A percentile compares a stretch with the other conserved stretches of the same genome.
These are phyloP conservation scores for Suillia variegata DNA, from an alignment of 2,888 invertebrate genomes.

Conservation along the genomic window DNA sequence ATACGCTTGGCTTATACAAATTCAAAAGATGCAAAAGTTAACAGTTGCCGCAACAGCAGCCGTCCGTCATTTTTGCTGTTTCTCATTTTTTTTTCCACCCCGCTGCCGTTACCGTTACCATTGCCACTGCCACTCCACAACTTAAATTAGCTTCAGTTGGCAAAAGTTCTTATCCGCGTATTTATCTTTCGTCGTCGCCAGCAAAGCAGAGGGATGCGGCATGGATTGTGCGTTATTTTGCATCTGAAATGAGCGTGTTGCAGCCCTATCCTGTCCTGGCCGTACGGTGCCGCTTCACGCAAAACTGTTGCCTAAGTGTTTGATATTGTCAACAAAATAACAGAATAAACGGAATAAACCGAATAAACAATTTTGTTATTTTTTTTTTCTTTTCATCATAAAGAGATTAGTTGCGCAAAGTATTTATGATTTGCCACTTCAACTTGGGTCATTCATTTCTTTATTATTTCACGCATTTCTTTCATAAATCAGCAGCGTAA, in stretches of 20 bases:
- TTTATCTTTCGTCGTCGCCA: conserved; percentile 40
- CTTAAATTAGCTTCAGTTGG: conserved; percentile 45
- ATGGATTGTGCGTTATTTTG: conserved; percentile 29
- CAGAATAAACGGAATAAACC: too few relatives aligned
- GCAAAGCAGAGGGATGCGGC: conserved; percentile 3
- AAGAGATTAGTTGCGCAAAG: conserved; percentile 48
- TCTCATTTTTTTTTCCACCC: too few relatives aligned
- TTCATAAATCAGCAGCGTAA: conserved; percentile 17
- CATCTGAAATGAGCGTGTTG: conserved; percentile 45
- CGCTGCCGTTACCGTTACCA: conserved; percentile 23
- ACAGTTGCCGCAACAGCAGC: conserved; percentile 35
- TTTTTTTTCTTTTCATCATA: conserved; percentile 51
- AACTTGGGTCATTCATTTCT: conserved; percentile 8
- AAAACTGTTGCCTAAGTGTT: conserved; percentile 28
- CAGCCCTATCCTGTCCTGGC: conserved; percentile 16
- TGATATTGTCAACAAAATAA: conserved; percentile 44
- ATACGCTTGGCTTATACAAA: background rate
- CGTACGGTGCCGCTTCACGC: conserved; percentile 11
- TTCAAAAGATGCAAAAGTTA: background rate
- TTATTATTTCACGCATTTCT: conserved; percentile 11
- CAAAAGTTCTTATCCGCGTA: conserved; percentile 46
- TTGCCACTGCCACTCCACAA: conserved; percentile 31
- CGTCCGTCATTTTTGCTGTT: conserved; percentile 8
- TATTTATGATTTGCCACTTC: conserved; percentile 16
- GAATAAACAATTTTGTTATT: too few relatives aligned